Evolutionary conservation across 2,113 vertebrate species (phyloP).

Genomic region (Anseranas semipalmata): DNA sequence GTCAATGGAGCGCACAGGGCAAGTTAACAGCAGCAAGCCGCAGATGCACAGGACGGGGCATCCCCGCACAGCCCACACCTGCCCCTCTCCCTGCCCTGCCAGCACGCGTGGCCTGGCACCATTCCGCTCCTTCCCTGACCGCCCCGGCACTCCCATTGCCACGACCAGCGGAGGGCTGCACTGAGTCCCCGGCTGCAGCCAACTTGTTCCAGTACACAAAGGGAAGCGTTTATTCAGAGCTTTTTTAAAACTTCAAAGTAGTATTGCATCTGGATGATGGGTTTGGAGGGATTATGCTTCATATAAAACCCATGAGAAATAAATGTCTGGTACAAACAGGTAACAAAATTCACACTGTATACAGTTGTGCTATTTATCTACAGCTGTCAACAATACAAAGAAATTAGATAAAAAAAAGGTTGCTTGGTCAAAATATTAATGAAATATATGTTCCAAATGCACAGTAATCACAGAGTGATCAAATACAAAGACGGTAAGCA

Average conservation of each 20-base stretch:
- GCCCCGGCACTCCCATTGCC: too few species aligned
- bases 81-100: too few species aligned
- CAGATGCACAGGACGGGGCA: too few species aligned
- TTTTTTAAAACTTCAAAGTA: background rate
- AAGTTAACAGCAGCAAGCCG: too few species aligned
- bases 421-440: constrained; percentile 16
- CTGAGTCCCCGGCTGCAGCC: too few species aligned
- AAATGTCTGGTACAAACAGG: constrained; percentile 10
- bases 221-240: too few species aligned
- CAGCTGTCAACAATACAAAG: constrained; percentile 9
- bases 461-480: background rate
- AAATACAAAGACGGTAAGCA: background rate
- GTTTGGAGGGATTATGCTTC: background rate
- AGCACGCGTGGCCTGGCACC: too few species aligned
- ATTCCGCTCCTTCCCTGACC: too few species aligned
- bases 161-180: too few species aligned
- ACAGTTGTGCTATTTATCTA: background rate
- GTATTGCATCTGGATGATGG: background rate
- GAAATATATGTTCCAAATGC: background rate
- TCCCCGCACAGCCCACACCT: too few species aligned
- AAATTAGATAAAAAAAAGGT: constrained; percentile 17
- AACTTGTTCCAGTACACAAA: too few species aligned
- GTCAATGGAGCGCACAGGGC: too few species aligned
- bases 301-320: background rate
- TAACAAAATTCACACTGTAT: background rate